Base-by-base conservation (phyloP, 2,113 vertebrate genomes). In the Microtus ochrogaster region DNA sequence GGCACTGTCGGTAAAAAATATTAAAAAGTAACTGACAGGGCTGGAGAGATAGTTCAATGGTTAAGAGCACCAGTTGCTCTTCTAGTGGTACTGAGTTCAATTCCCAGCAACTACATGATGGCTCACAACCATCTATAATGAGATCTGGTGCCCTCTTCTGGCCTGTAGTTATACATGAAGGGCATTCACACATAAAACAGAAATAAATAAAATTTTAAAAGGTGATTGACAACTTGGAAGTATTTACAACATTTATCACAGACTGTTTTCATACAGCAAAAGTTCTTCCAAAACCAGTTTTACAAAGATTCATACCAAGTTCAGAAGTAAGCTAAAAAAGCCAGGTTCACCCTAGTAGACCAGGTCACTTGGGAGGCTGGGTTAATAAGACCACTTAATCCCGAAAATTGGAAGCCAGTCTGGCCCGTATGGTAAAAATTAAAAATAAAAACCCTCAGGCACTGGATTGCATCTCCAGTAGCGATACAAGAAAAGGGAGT, bases 221-320 rank as follows among this genome's bases (percentile, higher is more conserved):
- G 65, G 65, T 30, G 28, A 66, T 30, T 30, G 65, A 52, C 33
- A 55, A 79, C 30, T 49, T 55, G 49, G 36, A 55, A 55, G 33
- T n/a, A 81, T 55, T 55, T 55, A 28, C 33, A 55, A 19, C 47
- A 52, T 36, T 33, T n/a, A 55, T 22, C 47, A 79, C 30, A 52
- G 47, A 36, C 28, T 30, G 47, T 79, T 79, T 79, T 6, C 16
- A 36, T 79, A 52, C 9, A 2, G 33, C 74, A 49, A 44, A 92
- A 94, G n/a, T 79, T 79, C 90, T 61, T n/a, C 77, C 33, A 94
- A 61, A 72, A 49, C 58, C 26, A 61, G 44, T n/a, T 92, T 76
- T 90, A 76, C n/a, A 92, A 86, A 95, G 47, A 78, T 22, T 21
- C 22, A 52, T 26, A 44, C 10, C 30, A 58, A 86, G 8, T 39